Evolutionary conservation across 2,797 vertebrate genomes (phyloP), one percentile per base, ranked within the genome.

Genomic region (Hippopotamyrus pictus): DNA sequence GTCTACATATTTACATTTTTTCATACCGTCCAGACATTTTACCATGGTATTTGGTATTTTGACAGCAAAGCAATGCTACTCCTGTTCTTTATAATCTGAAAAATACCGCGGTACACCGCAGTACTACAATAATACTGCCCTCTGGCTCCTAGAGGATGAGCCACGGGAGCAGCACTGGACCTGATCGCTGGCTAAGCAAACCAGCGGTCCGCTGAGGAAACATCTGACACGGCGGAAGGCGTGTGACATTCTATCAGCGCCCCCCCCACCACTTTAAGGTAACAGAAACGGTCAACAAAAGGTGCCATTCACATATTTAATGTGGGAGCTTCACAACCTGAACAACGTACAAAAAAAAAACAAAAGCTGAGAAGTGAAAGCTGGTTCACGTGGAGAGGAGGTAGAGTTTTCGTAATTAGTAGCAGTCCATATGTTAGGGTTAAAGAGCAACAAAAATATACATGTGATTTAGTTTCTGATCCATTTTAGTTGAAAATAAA

Each of bases 401-500:
- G 96, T 96, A 96, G 96, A 95, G 95, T 92, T 92, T 93, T 93
- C 94, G 92, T 93, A 59, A 87, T 89, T 94, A 93, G 94, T 94
- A 95, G 96, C 94, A 96, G 95, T 95, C 94, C 91, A 93, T 93
- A 95, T 57, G 57, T n/a, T 89, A 93, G 94, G 94, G 90, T 91
- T 92, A 94, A 22, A 53, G n/a, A 54, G 65, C 29, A 83, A 65
- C 25, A 76, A 88, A 59, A 93, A 93, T 93, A 44, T n/a, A 19
- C 91, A 90, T 91, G 82, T 91, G 48, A 50, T 90, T 92, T 90
- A 90, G 92, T 90, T 91, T 94, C 92, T 89, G 92, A 92, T 92
- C 94, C 93, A 95, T 94, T 93, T 92, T 92, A 91, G 90, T 0
- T 91, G 93, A 95, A 95, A 96, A 96, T 96, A 96, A 96, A 97